These are phyloP conservation scores for Odontomyia ornata DNA, from an alignment of 2,888 invertebrate genomes.

Conservation along the genomic window DNA sequence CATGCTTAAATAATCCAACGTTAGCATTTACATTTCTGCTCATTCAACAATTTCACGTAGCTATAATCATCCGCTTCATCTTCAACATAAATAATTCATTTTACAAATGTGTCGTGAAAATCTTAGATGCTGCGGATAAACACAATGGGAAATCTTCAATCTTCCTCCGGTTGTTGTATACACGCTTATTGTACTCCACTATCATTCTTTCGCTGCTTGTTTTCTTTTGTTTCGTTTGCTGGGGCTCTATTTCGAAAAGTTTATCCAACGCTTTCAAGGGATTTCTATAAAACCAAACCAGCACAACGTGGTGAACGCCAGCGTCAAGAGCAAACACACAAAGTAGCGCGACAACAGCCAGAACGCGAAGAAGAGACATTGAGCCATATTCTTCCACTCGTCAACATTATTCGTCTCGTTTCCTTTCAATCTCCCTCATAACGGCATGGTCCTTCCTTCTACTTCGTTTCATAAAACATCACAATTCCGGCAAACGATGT, in stretches of 20 bases:
- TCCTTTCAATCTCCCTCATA: conserved; percentile 17
- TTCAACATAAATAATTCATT: conserved; percentile 39
- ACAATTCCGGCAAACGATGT: conserved; percentile 26
- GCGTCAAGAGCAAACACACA: not conserved
- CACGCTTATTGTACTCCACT: not conserved
- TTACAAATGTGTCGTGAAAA: conserved; percentile 38
- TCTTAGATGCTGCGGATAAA: conserved; percentile 34
- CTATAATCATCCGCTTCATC: not conserved
- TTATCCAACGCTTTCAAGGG: conserved; percentile 12
- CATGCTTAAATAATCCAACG: too few species aligned
- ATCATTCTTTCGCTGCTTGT: not conserved
- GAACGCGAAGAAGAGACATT: not conserved
- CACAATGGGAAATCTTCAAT: conserved; percentile 30
- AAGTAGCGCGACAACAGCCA: not conserved
- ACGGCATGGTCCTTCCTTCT: conserved; percentile 19
- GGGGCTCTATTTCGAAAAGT: not conserved
- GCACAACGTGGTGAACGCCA: too few species aligned
- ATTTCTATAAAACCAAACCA: not conserved
- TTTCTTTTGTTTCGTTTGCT: not conserved
- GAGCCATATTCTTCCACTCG: conserved; percentile 6
- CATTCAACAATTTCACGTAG: not conserved
- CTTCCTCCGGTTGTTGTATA: conserved; percentile 11
- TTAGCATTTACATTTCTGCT: not conserved
- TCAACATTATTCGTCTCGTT: conserved; percentile 23
- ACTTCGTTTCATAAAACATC: conserved; percentile 18